A percentile compares a stretch with the other conserved stretches of the same genome.
These are phyloP conservation scores for Parotocinclus haroldoi DNA, from an alignment of 2,797 vertebrate species.

Conservation along the genomic window DNA sequence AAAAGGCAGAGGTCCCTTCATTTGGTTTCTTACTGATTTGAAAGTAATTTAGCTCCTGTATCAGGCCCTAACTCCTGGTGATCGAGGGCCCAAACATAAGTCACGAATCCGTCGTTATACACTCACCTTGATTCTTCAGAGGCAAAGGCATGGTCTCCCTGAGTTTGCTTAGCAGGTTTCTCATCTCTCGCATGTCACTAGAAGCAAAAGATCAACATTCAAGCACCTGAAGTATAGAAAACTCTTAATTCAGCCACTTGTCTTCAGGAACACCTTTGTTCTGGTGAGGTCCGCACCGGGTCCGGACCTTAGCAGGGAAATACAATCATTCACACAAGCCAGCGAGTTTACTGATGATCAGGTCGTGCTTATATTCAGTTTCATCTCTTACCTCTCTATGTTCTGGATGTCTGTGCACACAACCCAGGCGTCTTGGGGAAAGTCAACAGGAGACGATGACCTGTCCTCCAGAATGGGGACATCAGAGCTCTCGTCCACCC, in stretches of 20 bases:
- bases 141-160: conserved; percentile 98
- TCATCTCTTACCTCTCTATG: conserved; percentile 80
- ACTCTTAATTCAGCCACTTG: not conserved
- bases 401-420: conserved; percentile 92
- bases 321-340: too few relatives aligned
- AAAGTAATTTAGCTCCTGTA: too few relatives aligned
- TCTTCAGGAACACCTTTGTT: not conserved
- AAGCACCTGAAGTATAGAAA: not conserved
- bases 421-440: conserved; percentile 84
- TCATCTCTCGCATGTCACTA: conserved; percentile 97
- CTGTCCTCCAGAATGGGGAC: conserved; percentile 87
- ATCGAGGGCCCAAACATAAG: too few relatives aligned
- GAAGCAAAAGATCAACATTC: conserved; percentile 30
- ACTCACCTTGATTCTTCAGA: conserved; percentile 93
- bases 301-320: not conserved
- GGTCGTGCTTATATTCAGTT: too few relatives aligned
- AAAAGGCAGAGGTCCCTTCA: too few relatives aligned
- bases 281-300: not conserved
- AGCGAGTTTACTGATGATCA: too few relatives aligned
- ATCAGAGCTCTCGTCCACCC: conserved; percentile 85
- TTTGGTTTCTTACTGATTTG: too few relatives aligned
- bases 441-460: conserved; percentile 81
- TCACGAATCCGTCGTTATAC: too few relatives aligned
- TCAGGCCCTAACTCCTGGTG: too few relatives aligned
- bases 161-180: conserved; percentile 98